A percentile compares a stretch with the other conserved stretches of the same genome.
Conservation (phyloP, 2,888 invertebrate genomes). For the Sialis fuliginosa region DNA sequence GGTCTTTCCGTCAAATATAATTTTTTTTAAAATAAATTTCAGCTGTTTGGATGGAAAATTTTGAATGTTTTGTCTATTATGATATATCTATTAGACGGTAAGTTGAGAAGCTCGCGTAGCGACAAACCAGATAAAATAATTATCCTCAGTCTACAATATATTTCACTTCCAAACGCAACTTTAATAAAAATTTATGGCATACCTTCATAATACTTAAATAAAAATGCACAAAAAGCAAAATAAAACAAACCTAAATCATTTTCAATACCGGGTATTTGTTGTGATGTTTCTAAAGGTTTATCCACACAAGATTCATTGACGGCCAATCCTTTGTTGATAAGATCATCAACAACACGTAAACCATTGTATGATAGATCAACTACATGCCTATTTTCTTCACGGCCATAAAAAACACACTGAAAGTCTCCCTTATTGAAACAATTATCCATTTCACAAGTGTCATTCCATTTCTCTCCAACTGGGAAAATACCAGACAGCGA, state of each 20-base stretch:
- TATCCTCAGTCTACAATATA: too few species aligned
- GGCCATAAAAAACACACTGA: constrained; percentile 36
- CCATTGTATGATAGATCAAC: constrained; percentile 1
- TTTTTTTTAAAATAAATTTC: too few species aligned
- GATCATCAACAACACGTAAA: constrained; percentile 1
- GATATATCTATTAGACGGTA: too few species aligned
- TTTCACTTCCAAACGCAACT: too few species aligned
- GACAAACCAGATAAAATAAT: too few species aligned
- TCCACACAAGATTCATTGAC: background rate
- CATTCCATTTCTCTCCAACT: constrained; percentile 37
- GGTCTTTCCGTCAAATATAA: too few species aligned
- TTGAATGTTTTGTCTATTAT: too few species aligned
- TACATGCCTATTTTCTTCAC: constrained; percentile 28
- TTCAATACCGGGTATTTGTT: constrained; percentile 4
- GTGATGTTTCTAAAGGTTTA: background rate
- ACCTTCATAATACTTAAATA: background rate
- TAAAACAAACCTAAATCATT: constrained; percentile 5
- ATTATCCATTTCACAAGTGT: constrained; percentile 31
- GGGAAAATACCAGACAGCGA: constrained; percentile 41
- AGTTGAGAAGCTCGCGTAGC: too few species aligned
- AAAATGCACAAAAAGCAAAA: background rate
- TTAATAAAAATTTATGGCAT: too few species aligned
- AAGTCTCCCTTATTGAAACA: constrained; percentile 42
- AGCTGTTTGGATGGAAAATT: too few species aligned
- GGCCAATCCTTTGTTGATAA: constrained; percentile 2